phyloP scores from a whole-genome alignment of 2,797 vertebrate species.

The Megaceryle alcyon region DNA sequence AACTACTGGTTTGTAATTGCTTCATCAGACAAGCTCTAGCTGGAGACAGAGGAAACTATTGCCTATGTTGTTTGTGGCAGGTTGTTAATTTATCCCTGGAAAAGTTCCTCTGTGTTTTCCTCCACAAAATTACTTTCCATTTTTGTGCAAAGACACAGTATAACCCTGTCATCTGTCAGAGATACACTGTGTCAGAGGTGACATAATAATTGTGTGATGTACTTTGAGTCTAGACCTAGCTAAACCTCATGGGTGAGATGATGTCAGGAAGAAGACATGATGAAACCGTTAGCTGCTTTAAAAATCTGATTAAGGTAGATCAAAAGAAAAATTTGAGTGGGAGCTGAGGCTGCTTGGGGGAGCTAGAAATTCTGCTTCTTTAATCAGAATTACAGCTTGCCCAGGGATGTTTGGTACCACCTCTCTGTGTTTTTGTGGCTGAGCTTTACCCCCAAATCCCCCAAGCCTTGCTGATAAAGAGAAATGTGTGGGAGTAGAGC shows the following conservation, averaged over 20 bases:
- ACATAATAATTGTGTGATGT: background rate
- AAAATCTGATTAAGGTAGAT: slow-evolving; percentile 17
- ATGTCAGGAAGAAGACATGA: background rate
- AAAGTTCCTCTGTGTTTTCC: slow-evolving; percentile 3
- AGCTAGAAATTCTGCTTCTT: background rate
- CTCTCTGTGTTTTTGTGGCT: background rate
- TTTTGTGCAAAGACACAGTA: background rate
- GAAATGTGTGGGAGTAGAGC: background rate
- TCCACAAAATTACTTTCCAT: background rate
- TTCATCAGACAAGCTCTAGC: background rate
- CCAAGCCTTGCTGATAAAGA: background rate
- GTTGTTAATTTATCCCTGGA: slow-evolving; percentile 29
- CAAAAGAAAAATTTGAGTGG: background rate
- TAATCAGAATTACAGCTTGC: background rate
- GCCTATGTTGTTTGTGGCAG: background rate
- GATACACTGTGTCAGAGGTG: background rate
- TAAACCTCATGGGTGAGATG: background rate
- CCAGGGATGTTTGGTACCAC: background rate
- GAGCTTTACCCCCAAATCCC: background rate
- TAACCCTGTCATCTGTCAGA: background rate
- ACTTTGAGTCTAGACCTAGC: background rate
- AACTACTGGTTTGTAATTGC: background rate
- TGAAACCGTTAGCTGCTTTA: background rate
- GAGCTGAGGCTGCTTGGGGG: background rate
- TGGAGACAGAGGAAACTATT: background rate